Percentiles rank a stretch among this genome's conserved stretches.
These are phyloP conservation scores for Falco novaeseelandiae DNA, from an alignment of 2,797 vertebrate genomes.

Conservation along the genomic window DNA sequence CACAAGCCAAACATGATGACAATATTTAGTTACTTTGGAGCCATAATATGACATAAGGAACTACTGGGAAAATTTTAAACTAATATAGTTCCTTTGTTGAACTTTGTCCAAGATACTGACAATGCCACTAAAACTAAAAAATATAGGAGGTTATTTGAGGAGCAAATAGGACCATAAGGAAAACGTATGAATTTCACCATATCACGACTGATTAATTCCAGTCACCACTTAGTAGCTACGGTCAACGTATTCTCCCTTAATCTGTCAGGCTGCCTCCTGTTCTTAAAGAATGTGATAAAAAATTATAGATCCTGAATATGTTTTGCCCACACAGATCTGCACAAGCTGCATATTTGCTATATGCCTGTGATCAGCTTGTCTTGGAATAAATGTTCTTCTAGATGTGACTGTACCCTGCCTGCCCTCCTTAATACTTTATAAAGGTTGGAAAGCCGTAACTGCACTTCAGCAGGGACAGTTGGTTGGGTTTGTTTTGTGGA, in stretches of 20 bases:
- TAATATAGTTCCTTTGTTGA: neutral
- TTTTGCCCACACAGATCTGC: neutral
- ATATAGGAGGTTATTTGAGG: neutral
- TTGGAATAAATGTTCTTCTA: neutral
- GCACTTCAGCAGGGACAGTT: neutral
- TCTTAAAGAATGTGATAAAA: neutral
- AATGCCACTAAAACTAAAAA: neutral
- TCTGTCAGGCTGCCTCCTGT: neutral
- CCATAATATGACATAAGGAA: neutral
- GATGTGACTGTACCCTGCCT: neutral
- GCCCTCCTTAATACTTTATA: neutral
- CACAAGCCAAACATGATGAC: neutral
- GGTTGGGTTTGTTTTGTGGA: neutral
- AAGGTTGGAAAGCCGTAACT: neutral
- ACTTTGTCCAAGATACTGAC: neutral
- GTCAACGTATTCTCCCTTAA: neutral
- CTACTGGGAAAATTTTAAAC: neutral
- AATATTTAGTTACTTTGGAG: constrained; percentile 4
- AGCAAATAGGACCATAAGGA: neutral
- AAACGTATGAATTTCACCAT: neutral
- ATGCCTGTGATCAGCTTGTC: neutral
- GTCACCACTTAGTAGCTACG: neutral
- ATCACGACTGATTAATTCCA: neutral
- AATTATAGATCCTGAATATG: neutral
- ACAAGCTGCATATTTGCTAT: neutral